phyloP scores from a whole-genome alignment of 2,797 vertebrate genomes.

The Takifugu rubripes region DNA sequence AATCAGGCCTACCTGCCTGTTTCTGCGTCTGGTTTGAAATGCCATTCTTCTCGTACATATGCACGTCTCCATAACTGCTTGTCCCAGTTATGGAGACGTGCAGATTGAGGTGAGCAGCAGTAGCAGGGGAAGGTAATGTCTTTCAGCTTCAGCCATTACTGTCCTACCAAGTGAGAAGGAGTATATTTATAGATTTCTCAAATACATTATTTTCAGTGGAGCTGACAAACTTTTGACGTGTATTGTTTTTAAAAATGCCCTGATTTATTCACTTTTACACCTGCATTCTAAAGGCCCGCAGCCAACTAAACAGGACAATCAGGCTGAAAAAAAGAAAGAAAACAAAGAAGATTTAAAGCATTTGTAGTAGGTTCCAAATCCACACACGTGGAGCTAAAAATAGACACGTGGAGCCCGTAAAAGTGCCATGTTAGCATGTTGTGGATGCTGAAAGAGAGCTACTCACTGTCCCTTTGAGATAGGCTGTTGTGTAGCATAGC shows the following conservation, averaged over 20 bases:
- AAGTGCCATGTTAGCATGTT: constrained; percentile 52
- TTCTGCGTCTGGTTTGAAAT: constrained; percentile 20
- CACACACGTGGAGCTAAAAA: constrained; percentile 58
- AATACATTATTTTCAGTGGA: too few relatives aligned
- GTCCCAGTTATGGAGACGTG: constrained; percentile 19
- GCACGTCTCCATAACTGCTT: too few relatives aligned
- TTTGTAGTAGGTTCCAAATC: too few relatives aligned
- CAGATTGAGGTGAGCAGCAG: constrained; percentile 39
- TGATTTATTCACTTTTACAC: neutral
- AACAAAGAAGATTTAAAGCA: too few relatives aligned
- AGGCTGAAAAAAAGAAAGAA: too few relatives aligned
- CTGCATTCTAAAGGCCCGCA: neutral
- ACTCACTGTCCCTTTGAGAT: constrained; percentile 59
- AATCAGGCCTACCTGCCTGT: constrained; percentile 18
- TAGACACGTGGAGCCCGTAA: constrained; percentile 63
- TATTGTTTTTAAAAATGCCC: neutral
- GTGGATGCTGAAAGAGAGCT: constrained; percentile 40
- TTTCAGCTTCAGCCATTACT: constrained; percentile 6
- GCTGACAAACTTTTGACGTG: too few relatives aligned
- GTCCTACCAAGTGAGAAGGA: too few relatives aligned
- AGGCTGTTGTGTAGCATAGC: constrained; percentile 35
- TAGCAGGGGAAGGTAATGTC: constrained; percentile 28
- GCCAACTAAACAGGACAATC: too few relatives aligned
- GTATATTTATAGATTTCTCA: too few relatives aligned
- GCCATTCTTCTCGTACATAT: constrained; percentile 16